phyloP scores from a whole-genome alignment of 2,113 vertebrate genomes.

The Ellobius talpinus region DNA sequence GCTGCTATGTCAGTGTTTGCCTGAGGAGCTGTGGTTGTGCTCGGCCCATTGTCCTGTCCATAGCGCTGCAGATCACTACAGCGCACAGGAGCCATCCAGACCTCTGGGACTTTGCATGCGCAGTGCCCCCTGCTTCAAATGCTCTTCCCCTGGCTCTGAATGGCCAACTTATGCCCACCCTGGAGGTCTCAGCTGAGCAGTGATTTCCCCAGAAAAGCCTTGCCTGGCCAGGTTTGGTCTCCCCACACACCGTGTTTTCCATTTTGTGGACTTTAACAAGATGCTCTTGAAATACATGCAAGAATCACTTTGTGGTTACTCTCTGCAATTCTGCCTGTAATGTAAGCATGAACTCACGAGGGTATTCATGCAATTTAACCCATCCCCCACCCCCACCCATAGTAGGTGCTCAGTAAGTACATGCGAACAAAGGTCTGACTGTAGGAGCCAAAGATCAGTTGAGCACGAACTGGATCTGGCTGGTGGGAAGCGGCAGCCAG shows the following conservation, averaged over 20 bases:
- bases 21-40: neutral
- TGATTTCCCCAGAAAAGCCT: neutral
- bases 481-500: neutral
- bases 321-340: neutral
- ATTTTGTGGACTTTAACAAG: neutral
- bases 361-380: neutral
- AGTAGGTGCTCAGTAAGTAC: neutral
- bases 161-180: too few relatives aligned
- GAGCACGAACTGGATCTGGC: neutral
- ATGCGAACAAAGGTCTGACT: neutral
- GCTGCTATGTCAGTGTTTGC: neutral
- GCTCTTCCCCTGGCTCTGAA: neutral
- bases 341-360: neutral
- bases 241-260: neutral
- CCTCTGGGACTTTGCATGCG: neutral
- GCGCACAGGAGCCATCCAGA: accelerated
- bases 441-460: neutral
- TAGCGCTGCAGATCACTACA: neutral
- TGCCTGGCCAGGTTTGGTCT: neutral
- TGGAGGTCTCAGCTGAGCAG: neutral
- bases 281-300: neutral
- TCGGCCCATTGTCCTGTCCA: neutral
- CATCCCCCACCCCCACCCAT: neutral
- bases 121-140: neutral
- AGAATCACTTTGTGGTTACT: neutral